phyloP scores from a whole-genome alignment of 2,888 invertebrate genomes.

The Amphipoea oculea region DNA sequence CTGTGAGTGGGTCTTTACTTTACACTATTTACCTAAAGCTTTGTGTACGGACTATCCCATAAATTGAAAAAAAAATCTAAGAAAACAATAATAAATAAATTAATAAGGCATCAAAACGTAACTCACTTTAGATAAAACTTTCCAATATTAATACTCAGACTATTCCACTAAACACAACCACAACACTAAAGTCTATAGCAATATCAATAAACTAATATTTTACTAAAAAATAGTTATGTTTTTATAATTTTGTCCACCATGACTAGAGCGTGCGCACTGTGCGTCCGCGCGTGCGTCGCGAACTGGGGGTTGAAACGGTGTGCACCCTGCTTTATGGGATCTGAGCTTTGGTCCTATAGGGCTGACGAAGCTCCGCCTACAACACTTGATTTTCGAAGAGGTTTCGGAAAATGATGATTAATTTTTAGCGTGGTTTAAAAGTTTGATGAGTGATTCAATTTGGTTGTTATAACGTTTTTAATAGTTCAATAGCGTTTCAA shows the following conservation, averaged over 20 bases:
- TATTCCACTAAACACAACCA: slow-evolving; percentile 33
- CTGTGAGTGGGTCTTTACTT: not conserved
- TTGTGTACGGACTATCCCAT: not conserved
- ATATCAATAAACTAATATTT: slow-evolving; percentile 22
- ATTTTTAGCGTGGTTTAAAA: slow-evolving; percentile 2
- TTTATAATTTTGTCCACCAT: slow-evolving; percentile 50
- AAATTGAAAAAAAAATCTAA: not conserved
- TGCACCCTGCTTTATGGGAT: slow-evolving; percentile 70
- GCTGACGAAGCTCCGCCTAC: slow-evolving; percentile 76
- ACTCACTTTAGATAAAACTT: slow-evolving; percentile 38
- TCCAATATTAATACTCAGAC: not conserved
- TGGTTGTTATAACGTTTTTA: not conserved
- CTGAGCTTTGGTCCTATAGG: slow-evolving; percentile 56
- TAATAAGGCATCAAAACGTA: not conserved
- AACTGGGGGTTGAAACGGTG: slow-evolving; percentile 75
- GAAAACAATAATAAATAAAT: not conserved
- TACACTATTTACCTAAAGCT: not conserved
- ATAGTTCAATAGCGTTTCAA: not conserved
- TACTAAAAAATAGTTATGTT: slow-evolving; percentile 11
- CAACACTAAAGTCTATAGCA: slow-evolving; percentile 40
- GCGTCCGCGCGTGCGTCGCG: slow-evolving; percentile 69
- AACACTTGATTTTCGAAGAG: slow-evolving; percentile 59
- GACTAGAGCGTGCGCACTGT: slow-evolving; percentile 59
- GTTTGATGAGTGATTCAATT: no score
- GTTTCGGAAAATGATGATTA: slow-evolving; percentile 14